Evolutionary conservation across 2,113 vertebrate species (phyloP).

Genomic region (Halcyon senegalensis): DNA sequence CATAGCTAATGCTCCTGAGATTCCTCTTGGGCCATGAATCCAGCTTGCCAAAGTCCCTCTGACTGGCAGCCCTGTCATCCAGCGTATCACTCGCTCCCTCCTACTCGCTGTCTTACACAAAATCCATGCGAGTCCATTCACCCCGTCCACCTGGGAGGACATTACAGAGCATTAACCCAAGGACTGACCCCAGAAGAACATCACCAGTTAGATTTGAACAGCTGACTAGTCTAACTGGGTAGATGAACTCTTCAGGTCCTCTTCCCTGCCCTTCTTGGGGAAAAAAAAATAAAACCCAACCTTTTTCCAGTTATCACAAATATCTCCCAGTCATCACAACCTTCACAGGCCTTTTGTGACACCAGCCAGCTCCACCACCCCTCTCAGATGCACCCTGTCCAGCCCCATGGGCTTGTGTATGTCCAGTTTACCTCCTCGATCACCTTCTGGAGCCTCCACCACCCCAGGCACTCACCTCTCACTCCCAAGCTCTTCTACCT

Average conservation of each 20-base stretch:
- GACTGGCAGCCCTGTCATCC: background rate
- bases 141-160: background rate
- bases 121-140: fast-evolving
- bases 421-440: background rate
- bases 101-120: background rate
- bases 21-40: background rate
- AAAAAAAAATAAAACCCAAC: background rate
- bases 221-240: background rate
- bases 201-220: background rate
- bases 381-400: background rate
- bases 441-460: background rate
- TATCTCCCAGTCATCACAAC: background rate
- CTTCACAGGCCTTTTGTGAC: fast-evolving
- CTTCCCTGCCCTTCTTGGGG: background rate
- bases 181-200: background rate
- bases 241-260: background rate
- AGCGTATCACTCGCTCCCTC: background rate
- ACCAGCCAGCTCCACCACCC: background rate
- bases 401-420: background rate
- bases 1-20: background rate
- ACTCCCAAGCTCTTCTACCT: background rate
- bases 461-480: background rate
- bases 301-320: background rate
- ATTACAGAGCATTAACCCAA: background rate
- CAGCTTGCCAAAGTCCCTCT: background rate